phyloP scores from a whole-genome alignment of 2,113 vertebrate species.

The Cacatua alba region DNA sequence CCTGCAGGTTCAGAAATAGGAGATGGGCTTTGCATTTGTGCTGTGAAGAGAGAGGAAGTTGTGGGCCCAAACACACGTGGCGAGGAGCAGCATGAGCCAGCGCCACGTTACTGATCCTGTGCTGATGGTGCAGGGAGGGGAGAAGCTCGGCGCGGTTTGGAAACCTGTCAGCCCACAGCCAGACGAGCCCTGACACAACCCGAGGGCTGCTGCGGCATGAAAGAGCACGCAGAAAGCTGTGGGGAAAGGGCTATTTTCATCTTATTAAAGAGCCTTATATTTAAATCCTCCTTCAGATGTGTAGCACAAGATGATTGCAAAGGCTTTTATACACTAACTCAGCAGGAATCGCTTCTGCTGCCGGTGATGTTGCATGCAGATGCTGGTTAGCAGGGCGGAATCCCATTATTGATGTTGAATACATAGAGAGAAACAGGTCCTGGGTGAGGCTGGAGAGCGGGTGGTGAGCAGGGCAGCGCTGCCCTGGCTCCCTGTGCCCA shows the following conservation, averaged over 20 bases:
- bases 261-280: neutral
- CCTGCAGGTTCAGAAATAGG: neutral
- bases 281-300: neutral
- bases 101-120: neutral
- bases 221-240: neutral
- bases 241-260: neutral
- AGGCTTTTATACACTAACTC: neutral
- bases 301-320: neutral
- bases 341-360: neutral
- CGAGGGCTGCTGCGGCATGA: neutral
- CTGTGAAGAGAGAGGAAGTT: neutral
- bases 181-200: neutral
- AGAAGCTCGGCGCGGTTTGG: neutral
- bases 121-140: neutral
- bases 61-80: neutral
- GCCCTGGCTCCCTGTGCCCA: neutral
- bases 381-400: neutral
- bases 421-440: neutral
- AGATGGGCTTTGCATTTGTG: neutral
- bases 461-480: neutral
- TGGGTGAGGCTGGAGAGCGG: neutral
- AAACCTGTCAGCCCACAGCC: neutral
- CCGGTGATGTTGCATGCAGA: neutral
- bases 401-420: neutral
- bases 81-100: neutral